Evolutionary conservation across 2,888 invertebrate genomes (phyloP), one percentile per base, ranked within the genome.

Genomic region (Agonopterix subpropinquella): DNA sequence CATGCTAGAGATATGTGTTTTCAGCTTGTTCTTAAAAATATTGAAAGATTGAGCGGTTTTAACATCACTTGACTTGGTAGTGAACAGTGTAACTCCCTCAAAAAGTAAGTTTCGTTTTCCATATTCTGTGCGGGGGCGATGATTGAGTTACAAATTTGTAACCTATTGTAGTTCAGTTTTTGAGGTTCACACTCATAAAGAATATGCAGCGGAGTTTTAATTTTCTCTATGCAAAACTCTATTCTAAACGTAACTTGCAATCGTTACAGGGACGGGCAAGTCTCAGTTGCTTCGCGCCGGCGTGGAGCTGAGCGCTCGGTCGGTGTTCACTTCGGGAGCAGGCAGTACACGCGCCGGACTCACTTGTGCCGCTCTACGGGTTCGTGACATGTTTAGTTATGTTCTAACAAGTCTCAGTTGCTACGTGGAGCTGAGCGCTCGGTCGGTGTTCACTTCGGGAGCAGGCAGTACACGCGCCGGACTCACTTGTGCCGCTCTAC

Each of bases 301-400:
- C 2, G 79, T 77, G 0, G 77, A 81, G 11, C 89, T 90, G 73
- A 92, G 89, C 2, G 91, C 94, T 0, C 89, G 96, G 8, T 93
- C 96, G 0, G 94, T 97, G 8, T 87, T 95, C 58, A 96, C 96
- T 0, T 96, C 96, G 2, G 97, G 97, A 1, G 91, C 95, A 28
- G 96, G 96, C 1, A 94, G 94, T 37, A 95, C 96, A 0, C 90
- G 93, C 46, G 97, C 97, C 52, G 97, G 97, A 1, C 91, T 97
- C 11, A 97, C 97, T 7, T 97, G 96, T 52, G 92, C 96, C 37
- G 97, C 96, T 45, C 89, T 96, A 10, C 93, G 93, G 90, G 96
- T 95, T 77, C 69, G 18, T 41, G 2, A 13, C 35, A 44, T 44
- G 7, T 36, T n/a, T 36, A 11, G 28, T 8, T 28, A 36, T 18